A percentile compares a stretch with the other conserved stretches of the same genome.
These are phyloP conservation scores for Asteroscopus sphinx DNA, from an alignment of 2,888 invertebrate species.

Conservation along the genomic window DNA sequence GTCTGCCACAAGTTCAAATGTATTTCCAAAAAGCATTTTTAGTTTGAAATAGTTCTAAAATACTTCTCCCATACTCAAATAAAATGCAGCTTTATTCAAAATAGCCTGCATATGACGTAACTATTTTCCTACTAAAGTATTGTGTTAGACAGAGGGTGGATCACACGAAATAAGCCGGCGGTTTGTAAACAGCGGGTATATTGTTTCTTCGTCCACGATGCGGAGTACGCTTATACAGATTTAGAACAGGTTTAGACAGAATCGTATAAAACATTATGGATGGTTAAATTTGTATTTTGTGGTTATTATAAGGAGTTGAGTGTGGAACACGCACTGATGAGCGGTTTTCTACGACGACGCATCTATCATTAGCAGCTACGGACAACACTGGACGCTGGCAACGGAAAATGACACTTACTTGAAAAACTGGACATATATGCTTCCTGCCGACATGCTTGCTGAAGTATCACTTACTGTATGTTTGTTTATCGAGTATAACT, in stretches of 20 bases:
- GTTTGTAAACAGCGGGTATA: conserved; percentile 71
- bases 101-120: conserved; percentile 43
- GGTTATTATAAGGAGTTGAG: too few relatives aligned
- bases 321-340: too few relatives aligned
- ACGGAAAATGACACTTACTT: too few relatives aligned
- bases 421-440: too few relatives aligned
- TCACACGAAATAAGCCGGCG: conserved; percentile 66
- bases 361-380: too few relatives aligned
- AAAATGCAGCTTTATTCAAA: conserved; percentile 19
- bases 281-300: too few relatives aligned
- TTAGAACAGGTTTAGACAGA: conserved; percentile 37
- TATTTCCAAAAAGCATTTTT: not conserved
- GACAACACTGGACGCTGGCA: too few relatives aligned
- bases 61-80: conserved; percentile 10
- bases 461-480: too few relatives aligned
- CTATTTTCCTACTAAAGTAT: conserved; percentile 60
- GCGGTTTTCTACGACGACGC: too few relatives aligned
- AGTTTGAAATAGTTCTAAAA: not conserved
- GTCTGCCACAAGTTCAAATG: too few relatives aligned
- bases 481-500: too few relatives aligned
- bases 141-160: conserved; percentile 60
- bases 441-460: too few relatives aligned
- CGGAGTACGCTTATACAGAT: conserved; percentile 38
- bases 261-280: conserved; percentile 8
- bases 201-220: conserved; percentile 70